phyloP scores from a whole-genome alignment of 2,797 vertebrate genomes.

The Odontamblyopus rebecca region DNA sequence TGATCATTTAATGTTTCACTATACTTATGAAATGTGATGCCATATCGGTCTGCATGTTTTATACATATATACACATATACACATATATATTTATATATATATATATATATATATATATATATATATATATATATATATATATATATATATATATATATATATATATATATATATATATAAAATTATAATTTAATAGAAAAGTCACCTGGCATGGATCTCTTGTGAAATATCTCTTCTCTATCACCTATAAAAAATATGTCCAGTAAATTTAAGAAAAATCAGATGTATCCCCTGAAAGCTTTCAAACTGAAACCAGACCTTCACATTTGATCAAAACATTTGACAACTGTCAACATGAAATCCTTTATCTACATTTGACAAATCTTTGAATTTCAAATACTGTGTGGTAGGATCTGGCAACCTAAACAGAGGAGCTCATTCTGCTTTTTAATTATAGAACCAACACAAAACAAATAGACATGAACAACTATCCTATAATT shows the following conservation, averaged over 20 bases:
- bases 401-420: too few species aligned
- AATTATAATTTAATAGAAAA: background rate
- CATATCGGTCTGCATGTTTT: background rate
- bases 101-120: background rate
- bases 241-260: slow-evolving; percentile 78
- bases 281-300: background rate
- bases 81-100: background rate
- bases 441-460: too few species aligned
- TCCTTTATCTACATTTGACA: background rate
- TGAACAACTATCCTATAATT: too few species aligned
- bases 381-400: background rate
- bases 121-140: background rate
- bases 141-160: background rate
- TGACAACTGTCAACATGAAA: too few species aligned
- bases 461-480: too few species aligned
- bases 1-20: background rate
- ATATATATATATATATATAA: background rate
- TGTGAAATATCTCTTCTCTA: slow-evolving; percentile 94
- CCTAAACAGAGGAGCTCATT: too few species aligned
- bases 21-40: background rate
- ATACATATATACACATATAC: background rate
- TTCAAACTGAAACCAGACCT: background rate
- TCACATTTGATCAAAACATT: background rate
- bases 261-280: background rate
- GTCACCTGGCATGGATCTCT: slow-evolving; percentile 89